Evolutionary conservation across 2,888 invertebrate genomes (phyloP).

Genomic region (Noctua janthe): DNA sequence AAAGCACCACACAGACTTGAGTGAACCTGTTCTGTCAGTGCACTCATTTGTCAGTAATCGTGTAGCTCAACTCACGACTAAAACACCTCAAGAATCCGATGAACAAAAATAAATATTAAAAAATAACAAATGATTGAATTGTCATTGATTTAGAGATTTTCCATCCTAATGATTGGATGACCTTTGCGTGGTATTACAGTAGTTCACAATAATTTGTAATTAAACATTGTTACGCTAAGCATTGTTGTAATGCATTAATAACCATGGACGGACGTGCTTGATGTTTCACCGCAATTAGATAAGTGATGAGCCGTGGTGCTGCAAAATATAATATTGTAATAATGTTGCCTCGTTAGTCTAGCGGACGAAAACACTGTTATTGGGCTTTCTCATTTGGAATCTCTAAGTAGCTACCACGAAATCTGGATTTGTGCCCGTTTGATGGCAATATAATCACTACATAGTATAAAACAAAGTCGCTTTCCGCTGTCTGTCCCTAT

Average conservation of each 20-base stretch:
- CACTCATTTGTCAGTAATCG: neutral
- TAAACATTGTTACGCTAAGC: neutral
- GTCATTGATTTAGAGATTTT: neutral
- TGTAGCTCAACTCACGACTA: neutral
- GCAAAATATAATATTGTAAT: neutral
- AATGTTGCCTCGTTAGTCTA: neutral
- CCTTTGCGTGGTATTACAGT: neutral
- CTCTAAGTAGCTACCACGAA: no score
- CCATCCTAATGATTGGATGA: neutral
- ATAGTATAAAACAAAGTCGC: no score
- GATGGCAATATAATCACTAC: neutral
- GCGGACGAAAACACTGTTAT: neutral
- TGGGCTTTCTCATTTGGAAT: no score
- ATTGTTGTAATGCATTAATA: slow-evolving; percentile 7
- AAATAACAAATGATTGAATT: neutral
- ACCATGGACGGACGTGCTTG: slow-evolving; percentile 4
- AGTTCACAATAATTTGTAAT: neutral
- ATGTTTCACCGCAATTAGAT: slow-evolving; percentile 10
- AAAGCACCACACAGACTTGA: neutral
- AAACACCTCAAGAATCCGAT: neutral
- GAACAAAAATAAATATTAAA: neutral
- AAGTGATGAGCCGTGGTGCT: slow-evolving; percentile 1
- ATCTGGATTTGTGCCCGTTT: neutral
- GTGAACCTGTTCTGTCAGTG: neutral
- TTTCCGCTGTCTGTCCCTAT: no score